Base-by-base conservation (phyloP, 2,113 vertebrate genomes). In the Agapornis roseicollis region DNA sequence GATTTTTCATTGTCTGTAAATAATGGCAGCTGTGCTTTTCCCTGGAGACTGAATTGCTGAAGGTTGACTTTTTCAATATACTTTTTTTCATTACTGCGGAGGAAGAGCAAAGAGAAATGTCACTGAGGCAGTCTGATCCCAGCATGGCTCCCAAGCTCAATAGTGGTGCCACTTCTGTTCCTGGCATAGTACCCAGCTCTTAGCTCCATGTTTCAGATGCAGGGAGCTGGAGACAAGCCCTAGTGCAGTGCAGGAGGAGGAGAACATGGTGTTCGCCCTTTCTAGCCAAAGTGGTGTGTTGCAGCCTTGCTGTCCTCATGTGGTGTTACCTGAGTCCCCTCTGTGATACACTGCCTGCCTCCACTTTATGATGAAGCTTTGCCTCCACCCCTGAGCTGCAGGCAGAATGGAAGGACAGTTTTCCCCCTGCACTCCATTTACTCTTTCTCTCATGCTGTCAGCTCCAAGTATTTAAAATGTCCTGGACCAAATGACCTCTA, bases 1-100 rank as follows among this genome's bases (percentile, higher is more conserved):
- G 60, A 86, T 91, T 97, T 97, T 95, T 95, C 66, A 77, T 96
- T 95, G 96, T 95, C 74, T 95, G 70, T 93, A 95, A 96, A 93
- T 94, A 96, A 94, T 80, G 58, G 49, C 83, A 96, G 65, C 94
- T 95, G 64, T 80, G 84, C 91, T 91, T 37, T 79, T 76, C 65
- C 71, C 60, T 90, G 29, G 85, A 95, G 86, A 44, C 61, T 41
- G 29, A 65, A 56, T 58, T 92, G 68, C 89, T 87, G 69, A 79
- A 88, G 66, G 76, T 66, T 92, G 88, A 79, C 63, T 93, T 90
- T 92, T 94, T 61, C 90, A 25, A 31, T 77, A 52, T 14, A 72
- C 29, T 64, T 0, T 81, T 94, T 89, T 76, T 70, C 47, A 44
- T 85, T 79, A 47, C 47, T 68, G 47, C 65, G 90, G 83, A 63